These are phyloP conservation scores for Hypocryptadius cinnamomeus DNA, from an alignment of 2,113 vertebrate species.

Conservation along the genomic window DNA sequence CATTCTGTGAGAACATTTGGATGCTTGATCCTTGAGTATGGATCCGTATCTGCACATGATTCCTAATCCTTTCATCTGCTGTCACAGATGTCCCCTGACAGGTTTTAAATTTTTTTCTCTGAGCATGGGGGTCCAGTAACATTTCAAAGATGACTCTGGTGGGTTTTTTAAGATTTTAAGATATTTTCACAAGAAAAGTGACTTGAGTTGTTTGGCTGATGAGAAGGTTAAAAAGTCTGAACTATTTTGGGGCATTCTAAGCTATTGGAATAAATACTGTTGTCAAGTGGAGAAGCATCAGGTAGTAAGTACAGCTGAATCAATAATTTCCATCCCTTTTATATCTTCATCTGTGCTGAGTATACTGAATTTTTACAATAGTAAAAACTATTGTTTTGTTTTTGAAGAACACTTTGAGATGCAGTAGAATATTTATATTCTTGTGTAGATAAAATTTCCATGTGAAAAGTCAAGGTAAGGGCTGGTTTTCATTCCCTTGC, in stretches of 20 bases:
- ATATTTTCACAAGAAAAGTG: not conserved
- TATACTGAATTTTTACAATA: not conserved
- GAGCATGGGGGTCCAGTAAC: not conserved
- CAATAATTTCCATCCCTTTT: not conserved
- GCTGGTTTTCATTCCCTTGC: not conserved
- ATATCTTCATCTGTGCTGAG: not conserved
- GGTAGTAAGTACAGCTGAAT: not conserved
- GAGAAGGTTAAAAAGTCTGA: not conserved
- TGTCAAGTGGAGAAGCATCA: not conserved
- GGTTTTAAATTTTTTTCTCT: not conserved
- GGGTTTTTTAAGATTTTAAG: not conserved
- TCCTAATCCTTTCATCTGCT: not conserved
- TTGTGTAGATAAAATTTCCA: not conserved
- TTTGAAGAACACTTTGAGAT: not conserved
- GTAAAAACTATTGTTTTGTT: not conserved
- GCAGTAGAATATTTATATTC: not conserved
- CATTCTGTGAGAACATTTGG: not conserved
- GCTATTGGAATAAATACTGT: not conserved
- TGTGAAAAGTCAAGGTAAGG: not conserved
- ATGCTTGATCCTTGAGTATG: not conserved
- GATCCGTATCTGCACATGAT: accelerated
- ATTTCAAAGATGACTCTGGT: not conserved
- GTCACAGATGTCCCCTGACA: not conserved
- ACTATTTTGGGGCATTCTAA: not conserved
- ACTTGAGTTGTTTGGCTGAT: not conserved